Percentiles rank a stretch among this genome's conserved stretches.
Conservation (phyloP, 2,113 vertebrate genomes). For the Zosterops hypoxanthus region DNA sequence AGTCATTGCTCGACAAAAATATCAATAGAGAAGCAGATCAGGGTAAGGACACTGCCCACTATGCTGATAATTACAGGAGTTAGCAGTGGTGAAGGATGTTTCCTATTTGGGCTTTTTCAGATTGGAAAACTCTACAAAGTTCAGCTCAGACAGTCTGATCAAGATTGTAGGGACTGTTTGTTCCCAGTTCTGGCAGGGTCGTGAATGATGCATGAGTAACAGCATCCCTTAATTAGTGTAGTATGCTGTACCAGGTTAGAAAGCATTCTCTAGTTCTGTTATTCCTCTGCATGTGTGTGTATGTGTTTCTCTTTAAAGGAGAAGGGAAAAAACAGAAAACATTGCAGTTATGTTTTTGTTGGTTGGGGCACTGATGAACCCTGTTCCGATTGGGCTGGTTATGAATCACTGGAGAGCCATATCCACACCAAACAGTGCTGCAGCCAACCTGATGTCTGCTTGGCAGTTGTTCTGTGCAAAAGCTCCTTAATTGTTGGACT, state of each 20-base stretch:
- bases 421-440: conserved; percentile 49
- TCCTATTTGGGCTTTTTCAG: conserved; percentile 48
- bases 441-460: conserved; percentile 67
- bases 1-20: neutral
- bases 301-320: conserved; percentile 49
- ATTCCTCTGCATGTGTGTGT: neutral
- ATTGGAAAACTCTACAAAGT: conserved; percentile 32
- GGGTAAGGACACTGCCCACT: neutral
- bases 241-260: conserved; percentile 65
- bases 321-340: conserved; percentile 45
- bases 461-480: conserved; percentile 47
- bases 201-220: conserved; percentile 63
- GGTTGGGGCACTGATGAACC: conserved; percentile 60
- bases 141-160: conserved; percentile 38
- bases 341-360: conserved; percentile 62
- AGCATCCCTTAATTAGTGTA: conserved; percentile 62
- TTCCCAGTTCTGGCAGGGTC: conserved; percentile 61
- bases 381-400: conserved; percentile 35
- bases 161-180: conserved; percentile 66
- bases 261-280: conserved; percentile 38
- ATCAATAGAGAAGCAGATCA: neutral
- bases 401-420: conserved; percentile 61
- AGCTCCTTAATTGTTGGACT: neutral
- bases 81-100: neutral
- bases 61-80: neutral